These are phyloP conservation scores for Drosophila repleta DNA, from an alignment of 1,140 invertebrate genomes.

Conservation along the genomic window DNA sequence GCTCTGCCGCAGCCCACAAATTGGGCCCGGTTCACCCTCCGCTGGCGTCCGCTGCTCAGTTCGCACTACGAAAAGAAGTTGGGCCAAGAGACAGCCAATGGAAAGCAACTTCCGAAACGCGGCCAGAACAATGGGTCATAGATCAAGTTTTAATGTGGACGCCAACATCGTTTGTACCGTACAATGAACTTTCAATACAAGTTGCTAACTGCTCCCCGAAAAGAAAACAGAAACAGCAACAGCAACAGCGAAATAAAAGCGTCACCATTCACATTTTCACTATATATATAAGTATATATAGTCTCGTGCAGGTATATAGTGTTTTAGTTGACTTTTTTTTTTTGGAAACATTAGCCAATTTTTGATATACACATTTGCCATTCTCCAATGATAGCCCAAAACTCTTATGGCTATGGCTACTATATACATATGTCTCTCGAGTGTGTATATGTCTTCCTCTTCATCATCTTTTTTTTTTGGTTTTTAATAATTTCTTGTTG, in stretches of 20 bases:
- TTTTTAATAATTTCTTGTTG: constrained; percentile 65
- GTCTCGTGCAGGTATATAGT: neutral
- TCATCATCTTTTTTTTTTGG: constrained; percentile 14
- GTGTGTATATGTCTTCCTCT: neutral
- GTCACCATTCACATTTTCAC: constrained; percentile 6
- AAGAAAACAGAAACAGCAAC: constrained; percentile 4
- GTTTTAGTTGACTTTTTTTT: neutral
- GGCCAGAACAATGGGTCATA: constrained; percentile 80
- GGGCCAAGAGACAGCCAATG: constrained; percentile 42
- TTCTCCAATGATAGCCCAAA: constrained; percentile 22
- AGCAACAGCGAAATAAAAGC: neutral
- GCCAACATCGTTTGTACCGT: constrained; percentile 45
- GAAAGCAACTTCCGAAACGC: constrained; percentile 61
- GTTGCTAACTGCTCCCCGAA: constrained; percentile 40
- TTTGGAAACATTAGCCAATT: constrained; percentile 27
- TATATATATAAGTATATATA: neutral
- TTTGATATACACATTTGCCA: constrained; percentile 38
- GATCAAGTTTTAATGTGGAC: constrained; percentile 78
- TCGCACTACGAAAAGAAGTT: constrained; percentile 22
- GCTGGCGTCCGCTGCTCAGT: neutral
- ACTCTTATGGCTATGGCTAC: neutral
- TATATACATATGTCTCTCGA: neutral
- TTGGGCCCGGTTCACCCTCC: neutral
- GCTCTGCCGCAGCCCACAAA: too few relatives aligned
- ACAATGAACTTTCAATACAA: constrained; percentile 78